Evolutionary conservation across 2,113 vertebrate species (phyloP), one percentile per base, ranked within the genome.

Genomic region (Mixornis gularis): DNA sequence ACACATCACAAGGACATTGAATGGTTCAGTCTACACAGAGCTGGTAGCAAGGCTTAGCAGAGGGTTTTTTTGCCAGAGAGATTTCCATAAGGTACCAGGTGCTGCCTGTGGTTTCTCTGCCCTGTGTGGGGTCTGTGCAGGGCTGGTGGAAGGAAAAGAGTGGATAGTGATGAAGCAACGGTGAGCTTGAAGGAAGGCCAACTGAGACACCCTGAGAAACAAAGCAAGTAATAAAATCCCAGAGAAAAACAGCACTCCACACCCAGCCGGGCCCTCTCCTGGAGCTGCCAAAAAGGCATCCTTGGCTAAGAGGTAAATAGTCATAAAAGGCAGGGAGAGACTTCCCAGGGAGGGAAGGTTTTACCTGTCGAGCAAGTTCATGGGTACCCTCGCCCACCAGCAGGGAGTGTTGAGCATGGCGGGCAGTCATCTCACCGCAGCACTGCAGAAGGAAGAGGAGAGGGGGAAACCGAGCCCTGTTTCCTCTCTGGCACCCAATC

Each of bases 271-370:
- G 51, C 88, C 74, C 49, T 44, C 63, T 91, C 41, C 53, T 85
- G 66, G 36, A 72, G 55, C 51, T 91, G 85, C 90, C 88, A 93
- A 44, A 79, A 87, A 93, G 79, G 30, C 74, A 85, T 65, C 92
- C 41, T 94, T 94, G 92, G 90, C 92, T 93, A 44, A 56, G 53
- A 94, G 71, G 63, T 53, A 85, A 66, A 32, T 78, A 90, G 65
- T 65, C 55, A 40, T 91, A 94, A 94, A 90, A 69, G 1, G 2
- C 62, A 59, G 66, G 63, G 27, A 85, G 63, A 87, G 22, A 92
- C 64, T 94, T 96, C 92, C 64, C 85, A 85, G 41, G 53, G 63
- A 90, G 51, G 38, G 38, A 94, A 88, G 72, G 92, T 90, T 92
- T 58, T 92, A 93, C 92, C 95, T 83, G 89, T 74, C 1, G 0